Evolutionary conservation across 2,888 invertebrate genomes (phyloP), one percentile per base, ranked within the genome.

Genomic region (Tridacna gigas): DNA sequence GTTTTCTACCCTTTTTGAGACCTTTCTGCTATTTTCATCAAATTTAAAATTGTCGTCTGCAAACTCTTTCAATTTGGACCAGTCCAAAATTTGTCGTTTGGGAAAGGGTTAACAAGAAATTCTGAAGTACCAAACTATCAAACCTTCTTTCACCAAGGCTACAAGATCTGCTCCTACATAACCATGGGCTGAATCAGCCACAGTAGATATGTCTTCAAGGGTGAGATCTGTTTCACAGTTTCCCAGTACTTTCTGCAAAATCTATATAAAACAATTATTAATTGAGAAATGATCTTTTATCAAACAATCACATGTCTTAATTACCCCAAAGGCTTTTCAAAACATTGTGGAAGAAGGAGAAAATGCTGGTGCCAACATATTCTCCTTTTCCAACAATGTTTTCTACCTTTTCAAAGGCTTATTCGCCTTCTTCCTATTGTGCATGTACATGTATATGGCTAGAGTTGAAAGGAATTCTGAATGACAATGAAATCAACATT

Each of bases 81-180:
- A 37, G 2, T 37, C 37, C 7, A 37, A 2, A 37, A 37, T 37
- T 37, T 37, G 37, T 37, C 37, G 7, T 37, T 37, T 37, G 7
- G n/a, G n/a, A n/a, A n/a, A n/a, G n/a, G n/a, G n/a, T n/a, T n/a
- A 37, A 37, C 37, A 37, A 60, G 60, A 60, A 60, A 18, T 20
- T 60, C 20, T 60, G 4, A 60, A 18, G 37, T 37, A 37, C 37
- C 7, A 37, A 37, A 37, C 3, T 63, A 51, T 25, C 66, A 22
- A 76, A 93, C 94, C 94, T 91, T 97, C 96, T 13, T 97, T 96
- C 88, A 97, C 97, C 0, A 98, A 95, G 82, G 97, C 97, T 0
- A 96, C 96, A 74, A 99, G 95, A 96, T 99, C 98, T 0, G 97
- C 97, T 11, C 97, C 98, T 0, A 98, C 98, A 95, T 97, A 98